Percentiles rank a stretch among this genome's conserved stretches.
These are phyloP conservation scores for Mormyrus hasselquistii DNA, from an alignment of 2,797 vertebrate genomes.

Conservation along the genomic window DNA sequence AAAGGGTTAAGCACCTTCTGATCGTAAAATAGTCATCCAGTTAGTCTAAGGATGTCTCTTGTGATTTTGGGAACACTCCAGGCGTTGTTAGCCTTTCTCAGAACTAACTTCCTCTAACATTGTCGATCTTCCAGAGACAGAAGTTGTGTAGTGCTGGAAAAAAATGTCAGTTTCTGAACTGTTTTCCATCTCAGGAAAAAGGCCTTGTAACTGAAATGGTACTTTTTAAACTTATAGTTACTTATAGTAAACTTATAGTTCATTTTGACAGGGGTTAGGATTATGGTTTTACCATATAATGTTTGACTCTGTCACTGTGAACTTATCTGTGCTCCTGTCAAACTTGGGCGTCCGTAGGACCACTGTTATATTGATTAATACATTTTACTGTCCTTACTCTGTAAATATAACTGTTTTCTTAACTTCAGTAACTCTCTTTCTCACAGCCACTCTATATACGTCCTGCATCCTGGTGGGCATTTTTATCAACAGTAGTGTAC, in stretches of 20 bases:
- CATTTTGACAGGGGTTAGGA: background rate
- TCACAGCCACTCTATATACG: constrained; percentile 82
- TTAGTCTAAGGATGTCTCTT: background rate
- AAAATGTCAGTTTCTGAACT: background rate
- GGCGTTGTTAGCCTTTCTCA: background rate
- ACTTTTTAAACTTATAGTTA: background rate
- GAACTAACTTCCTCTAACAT: background rate
- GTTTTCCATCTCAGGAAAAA: background rate
- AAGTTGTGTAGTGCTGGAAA: background rate
- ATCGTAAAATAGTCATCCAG: background rate
- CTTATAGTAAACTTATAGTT: background rate
- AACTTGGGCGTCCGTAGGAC: background rate
- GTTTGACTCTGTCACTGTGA: background rate
- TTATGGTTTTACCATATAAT: background rate
- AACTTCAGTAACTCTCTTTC: background rate
- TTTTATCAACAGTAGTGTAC: constrained; percentile 91
- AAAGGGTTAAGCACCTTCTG: background rate
- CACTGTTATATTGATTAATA: background rate
- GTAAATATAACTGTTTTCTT: background rate
- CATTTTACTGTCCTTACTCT: background rate
- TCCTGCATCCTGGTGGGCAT: constrained; percentile 95
- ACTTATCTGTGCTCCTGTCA: background rate
- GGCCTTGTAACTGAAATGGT: background rate
- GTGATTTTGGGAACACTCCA: background rate
- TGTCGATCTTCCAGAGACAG: background rate